phyloP scores from a whole-genome alignment of 2,113 vertebrate species.

The Chionis minor region DNA sequence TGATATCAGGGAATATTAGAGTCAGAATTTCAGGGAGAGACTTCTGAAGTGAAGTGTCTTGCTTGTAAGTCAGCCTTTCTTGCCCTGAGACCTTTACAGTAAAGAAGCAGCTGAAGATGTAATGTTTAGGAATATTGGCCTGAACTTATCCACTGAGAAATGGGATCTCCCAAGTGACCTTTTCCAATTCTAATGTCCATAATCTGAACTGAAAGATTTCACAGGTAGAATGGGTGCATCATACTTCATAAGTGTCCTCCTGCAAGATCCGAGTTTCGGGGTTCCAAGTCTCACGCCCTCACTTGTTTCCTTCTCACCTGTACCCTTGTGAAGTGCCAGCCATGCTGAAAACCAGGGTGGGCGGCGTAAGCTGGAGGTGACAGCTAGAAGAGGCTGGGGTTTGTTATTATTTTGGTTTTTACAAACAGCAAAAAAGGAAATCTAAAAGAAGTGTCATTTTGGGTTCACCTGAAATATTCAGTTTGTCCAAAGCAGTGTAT shows the following conservation, averaged over 20 bases:
- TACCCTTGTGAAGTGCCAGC: not conserved
- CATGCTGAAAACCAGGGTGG: not conserved
- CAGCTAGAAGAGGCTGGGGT: not conserved
- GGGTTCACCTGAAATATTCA: not conserved
- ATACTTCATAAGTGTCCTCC: not conserved
- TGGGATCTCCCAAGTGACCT: not conserved
- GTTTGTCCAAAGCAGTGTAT: not conserved
- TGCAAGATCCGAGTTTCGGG: not conserved
- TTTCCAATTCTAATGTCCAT: not conserved
- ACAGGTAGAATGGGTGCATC: not conserved
- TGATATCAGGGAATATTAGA: not conserved
- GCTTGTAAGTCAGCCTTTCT: not conserved
- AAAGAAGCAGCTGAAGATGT: not conserved
- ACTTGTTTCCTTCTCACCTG: not conserved
- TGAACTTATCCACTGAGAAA: not conserved
- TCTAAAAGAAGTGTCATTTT: not conserved
- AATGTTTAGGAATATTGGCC: not conserved
- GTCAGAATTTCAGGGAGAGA: fast-evolving
- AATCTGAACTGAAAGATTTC: not conserved
- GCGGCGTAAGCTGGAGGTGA: too few species aligned
- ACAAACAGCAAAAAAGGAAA: not conserved
- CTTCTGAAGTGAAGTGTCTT: not conserved
- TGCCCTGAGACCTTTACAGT: not conserved
- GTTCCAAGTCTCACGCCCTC: not conserved
- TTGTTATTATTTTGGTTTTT: not conserved